Conservation (phyloP, 2,113 vertebrate genomes). For the Calypte anna region DNA sequence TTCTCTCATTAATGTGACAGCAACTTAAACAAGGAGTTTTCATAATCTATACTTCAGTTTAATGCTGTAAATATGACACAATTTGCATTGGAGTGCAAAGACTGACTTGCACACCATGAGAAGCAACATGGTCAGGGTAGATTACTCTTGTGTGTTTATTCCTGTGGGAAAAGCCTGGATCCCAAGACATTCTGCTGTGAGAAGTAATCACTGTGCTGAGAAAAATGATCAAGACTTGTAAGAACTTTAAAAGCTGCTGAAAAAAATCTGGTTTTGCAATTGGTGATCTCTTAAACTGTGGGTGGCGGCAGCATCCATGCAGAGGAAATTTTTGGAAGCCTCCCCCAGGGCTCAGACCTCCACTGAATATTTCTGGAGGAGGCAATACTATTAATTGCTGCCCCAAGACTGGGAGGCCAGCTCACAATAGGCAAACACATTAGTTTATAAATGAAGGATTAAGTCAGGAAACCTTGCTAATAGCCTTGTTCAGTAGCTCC, state of each 20-base stretch:
- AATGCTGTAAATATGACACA: neutral
- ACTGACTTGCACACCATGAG: accelerated
- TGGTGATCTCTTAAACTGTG: conserved; percentile 22
- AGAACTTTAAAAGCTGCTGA: neutral
- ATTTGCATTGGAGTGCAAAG: neutral
- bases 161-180: neutral
- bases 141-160: neutral
- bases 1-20: neutral
- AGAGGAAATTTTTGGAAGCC: conserved; percentile 17
- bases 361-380: conserved; percentile 21
- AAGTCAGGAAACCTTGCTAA: conserved; percentile 35
- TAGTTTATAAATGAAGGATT: conserved; percentile 56
- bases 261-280: neutral
- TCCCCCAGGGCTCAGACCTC: neutral
- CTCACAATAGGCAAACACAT: conserved; percentile 15
- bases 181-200: neutral
- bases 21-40: neutral
- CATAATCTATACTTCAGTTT: neutral
- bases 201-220: neutral
- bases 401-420: neutral
- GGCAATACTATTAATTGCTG: conserved; percentile 21
- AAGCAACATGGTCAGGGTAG: neutral
- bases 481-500: conserved; percentile 28
- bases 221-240: neutral
- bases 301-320: conserved; percentile 42